Evolutionary conservation across 2,888 invertebrate species (phyloP), one percentile per base, ranked within the genome.

Genomic region (Crocallis elinguaria): DNA sequence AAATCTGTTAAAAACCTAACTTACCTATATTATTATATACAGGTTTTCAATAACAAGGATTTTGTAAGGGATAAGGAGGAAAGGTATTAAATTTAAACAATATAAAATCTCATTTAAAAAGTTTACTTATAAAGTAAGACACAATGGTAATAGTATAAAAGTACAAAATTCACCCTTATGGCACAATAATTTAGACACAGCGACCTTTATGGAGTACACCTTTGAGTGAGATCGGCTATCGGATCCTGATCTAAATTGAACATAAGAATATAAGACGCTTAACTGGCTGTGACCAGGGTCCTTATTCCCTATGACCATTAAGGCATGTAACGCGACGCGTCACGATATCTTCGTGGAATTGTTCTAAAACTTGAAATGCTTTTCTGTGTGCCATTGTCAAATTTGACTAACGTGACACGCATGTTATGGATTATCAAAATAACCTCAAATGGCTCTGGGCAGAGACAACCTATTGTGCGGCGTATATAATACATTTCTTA

Each of bases 111-210:
- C 25, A 29, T 56, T 49, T 49, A 53, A 9, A 38, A 49, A 19
- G 14, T 55, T 52, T 57, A 62, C 46, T 58, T 49, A 57, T 36
- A 50, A 48, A 48, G 44, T 48, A 56, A 37, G 21, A 54, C 43
- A 54, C 42, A 52, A 19, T 30, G 35, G 44, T 21, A 54, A 67
- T 59, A 49, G 67, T 80, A 82, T 67, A 83, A 84, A 88, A 79
- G 69, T 79, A 79, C 63, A 81, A 80, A 79, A 71, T 48, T 67
- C 59, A 72, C 75, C 66, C 75, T 71, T 86, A 89, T 88, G 89
- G 88, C 89, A 89, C 89, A 78, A 77, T 73, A 82, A 82, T 79
- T 83, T 74, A 75, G 75, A 79, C 68, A 62, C 68, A 69, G 56
- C 67, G 69, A 74, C 73, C 69, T 66, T 64, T 73, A 9, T 12